Conservation (phyloP, 2,113 vertebrate species). For the Pteronura brasiliensis region DNA sequence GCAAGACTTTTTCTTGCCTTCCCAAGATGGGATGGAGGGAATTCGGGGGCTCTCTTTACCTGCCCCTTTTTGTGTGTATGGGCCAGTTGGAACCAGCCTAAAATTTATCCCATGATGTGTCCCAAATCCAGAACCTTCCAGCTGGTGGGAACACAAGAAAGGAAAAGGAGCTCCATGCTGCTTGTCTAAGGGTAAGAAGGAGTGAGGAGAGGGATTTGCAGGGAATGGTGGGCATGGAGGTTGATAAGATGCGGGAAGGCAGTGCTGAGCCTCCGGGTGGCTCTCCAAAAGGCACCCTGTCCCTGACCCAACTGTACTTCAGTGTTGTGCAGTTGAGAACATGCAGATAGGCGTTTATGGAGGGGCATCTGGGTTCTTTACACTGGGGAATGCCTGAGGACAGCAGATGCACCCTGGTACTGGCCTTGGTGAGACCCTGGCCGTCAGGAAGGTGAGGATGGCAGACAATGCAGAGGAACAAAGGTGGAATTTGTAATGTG, state of each 20-base stretch:
- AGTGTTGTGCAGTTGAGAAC: neutral
- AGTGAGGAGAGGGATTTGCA: neutral
- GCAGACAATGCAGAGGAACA: neutral
- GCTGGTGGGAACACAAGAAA: slow-evolving; percentile 10
- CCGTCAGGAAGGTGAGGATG: neutral
- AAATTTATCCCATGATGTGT: neutral
- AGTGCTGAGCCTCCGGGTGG: neutral
- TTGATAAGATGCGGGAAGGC: neutral
- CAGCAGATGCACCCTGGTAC: neutral
- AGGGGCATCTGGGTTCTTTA: neutral
- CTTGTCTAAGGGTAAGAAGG: neutral
- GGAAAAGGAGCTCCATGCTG: neutral
- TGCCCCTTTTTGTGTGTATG: neutral
- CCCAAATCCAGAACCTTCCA: slow-evolving; percentile 37
- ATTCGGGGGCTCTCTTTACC: neutral
- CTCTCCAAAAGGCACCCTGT: neutral
- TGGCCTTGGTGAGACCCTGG: neutral
- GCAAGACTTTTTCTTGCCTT: neutral
- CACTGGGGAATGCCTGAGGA: neutral
- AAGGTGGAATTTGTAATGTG: neutral
- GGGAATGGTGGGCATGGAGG: neutral
- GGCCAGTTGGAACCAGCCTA: neutral
- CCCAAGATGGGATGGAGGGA: neutral
- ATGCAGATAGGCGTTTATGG: neutral
- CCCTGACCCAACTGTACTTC: neutral